Conservation (phyloP, 2,113 vertebrate species). For the Isichthys henryi region DNA sequence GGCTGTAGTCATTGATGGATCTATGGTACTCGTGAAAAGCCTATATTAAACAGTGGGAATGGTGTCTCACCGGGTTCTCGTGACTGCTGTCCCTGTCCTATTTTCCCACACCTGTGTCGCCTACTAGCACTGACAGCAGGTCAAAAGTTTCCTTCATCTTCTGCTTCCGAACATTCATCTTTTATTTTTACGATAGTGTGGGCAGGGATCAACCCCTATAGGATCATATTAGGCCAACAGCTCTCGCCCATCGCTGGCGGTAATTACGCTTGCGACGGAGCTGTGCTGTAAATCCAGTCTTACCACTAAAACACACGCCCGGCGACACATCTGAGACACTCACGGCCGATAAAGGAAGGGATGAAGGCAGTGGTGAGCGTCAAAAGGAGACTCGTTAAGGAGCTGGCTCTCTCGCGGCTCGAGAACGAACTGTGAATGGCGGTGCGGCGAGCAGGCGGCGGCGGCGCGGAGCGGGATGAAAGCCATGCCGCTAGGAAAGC, state of each 20-base stretch:
- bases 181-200: too few relatives aligned
- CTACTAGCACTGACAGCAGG: conserved; percentile 8
- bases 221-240: background rate
- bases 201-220: background rate
- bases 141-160: conserved; percentile 3
- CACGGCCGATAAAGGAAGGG: background rate
- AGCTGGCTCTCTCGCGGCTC: background rate
- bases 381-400: background rate
- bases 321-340: background rate
- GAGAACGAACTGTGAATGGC: background rate
- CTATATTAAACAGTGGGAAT: conserved; percentile 28
- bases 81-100: conserved; percentile 17
- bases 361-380: background rate
- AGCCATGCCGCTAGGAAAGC: conserved; percentile 15
- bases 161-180: conserved; percentile 7
- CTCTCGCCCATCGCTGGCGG: background rate
- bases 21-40: conserved; percentile 17
- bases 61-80: background rate
- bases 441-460: background rate
- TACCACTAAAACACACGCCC: background rate
- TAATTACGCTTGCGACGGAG: background rate
- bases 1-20: conserved; percentile 31
- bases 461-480: background rate
- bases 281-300: background rate
- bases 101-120: conserved; percentile 22